These are phyloP conservation scores for Idaea aversata DNA, from an alignment of 2,888 invertebrate genomes.

Conservation along the genomic window DNA sequence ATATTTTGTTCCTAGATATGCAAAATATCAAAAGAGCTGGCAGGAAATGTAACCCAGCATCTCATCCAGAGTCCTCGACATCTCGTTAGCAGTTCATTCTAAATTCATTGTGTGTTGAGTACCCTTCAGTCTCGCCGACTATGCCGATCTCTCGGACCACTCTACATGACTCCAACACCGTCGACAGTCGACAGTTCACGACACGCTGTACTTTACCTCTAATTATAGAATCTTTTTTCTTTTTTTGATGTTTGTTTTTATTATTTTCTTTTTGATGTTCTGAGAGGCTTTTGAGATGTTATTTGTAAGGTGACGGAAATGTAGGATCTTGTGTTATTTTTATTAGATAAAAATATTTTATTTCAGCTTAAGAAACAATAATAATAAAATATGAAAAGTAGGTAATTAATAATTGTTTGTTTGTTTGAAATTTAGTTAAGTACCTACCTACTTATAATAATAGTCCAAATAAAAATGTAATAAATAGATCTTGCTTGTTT, in stretches of 20 bases:
- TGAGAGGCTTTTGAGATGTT: neutral
- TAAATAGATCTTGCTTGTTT: too few species aligned
- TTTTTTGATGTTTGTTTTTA: neutral
- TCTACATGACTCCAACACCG: neutral
- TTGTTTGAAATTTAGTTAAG: too few species aligned
- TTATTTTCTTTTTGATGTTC: neutral
- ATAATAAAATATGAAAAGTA: too few species aligned
- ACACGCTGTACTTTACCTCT: neutral
- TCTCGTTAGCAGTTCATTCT: slow-evolving; percentile 41
- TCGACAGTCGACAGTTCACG: neutral
- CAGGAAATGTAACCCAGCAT: neutral
- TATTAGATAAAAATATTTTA: too few species aligned
- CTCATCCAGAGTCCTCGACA: neutral
- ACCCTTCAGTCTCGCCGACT: slow-evolving; percentile 29
- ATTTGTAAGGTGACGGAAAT: neutral
- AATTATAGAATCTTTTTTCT: slow-evolving; percentile 1
- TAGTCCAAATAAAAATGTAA: too few species aligned
- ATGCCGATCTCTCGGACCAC: neutral
- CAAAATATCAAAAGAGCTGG: neutral
- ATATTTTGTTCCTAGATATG: neutral
- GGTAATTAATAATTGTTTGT: too few species aligned
- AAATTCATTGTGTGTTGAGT: slow-evolving; percentile 35
- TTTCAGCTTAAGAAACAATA: too few species aligned
- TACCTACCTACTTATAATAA: too few species aligned
- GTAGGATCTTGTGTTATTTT: neutral